phyloP scores from a whole-genome alignment of 1,140 invertebrate genomes.

The Calliopsis andreniformis region DNA sequence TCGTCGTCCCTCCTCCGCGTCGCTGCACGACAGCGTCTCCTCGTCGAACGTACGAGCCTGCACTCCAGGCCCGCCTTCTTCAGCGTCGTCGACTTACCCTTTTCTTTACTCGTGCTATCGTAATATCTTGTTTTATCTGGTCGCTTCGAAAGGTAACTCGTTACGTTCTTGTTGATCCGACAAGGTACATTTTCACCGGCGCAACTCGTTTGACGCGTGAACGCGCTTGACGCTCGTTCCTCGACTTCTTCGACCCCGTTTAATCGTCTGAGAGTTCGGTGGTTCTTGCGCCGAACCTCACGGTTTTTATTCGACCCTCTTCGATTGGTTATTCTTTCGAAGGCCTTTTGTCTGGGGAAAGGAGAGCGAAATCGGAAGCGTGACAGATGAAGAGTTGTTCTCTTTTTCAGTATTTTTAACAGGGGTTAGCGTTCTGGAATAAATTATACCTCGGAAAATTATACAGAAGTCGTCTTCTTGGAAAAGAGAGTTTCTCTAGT shows the following conservation, averaged over 20 bases:
- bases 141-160: constrained; percentile 50
- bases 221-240: neutral
- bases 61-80: constrained; percentile 28
- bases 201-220: neutral
- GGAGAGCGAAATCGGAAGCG: too few relatives aligned
- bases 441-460: too few relatives aligned
- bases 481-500: too few relatives aligned
- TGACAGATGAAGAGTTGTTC: too few relatives aligned
- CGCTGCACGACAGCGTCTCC: neutral
- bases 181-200: constrained; percentile 14
- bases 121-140: constrained; percentile 66
- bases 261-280: neutral
- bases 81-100: constrained; percentile 24
- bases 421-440: too few relatives aligned
- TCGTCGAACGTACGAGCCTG: constrained; percentile 22
- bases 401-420: too few relatives aligned
- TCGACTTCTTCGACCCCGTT: neutral
- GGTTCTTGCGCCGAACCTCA: too few relatives aligned
- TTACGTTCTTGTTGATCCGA: constrained; percentile 55
- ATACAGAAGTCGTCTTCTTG: too few relatives aligned
- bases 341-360: neutral
- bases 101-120: constrained; percentile 57
- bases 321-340: too few relatives aligned
- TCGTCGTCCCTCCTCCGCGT: neutral
- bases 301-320: too few relatives aligned